phyloP scores from a whole-genome alignment of 2,113 vertebrate genomes.

The Rhipidura dahli region DNA sequence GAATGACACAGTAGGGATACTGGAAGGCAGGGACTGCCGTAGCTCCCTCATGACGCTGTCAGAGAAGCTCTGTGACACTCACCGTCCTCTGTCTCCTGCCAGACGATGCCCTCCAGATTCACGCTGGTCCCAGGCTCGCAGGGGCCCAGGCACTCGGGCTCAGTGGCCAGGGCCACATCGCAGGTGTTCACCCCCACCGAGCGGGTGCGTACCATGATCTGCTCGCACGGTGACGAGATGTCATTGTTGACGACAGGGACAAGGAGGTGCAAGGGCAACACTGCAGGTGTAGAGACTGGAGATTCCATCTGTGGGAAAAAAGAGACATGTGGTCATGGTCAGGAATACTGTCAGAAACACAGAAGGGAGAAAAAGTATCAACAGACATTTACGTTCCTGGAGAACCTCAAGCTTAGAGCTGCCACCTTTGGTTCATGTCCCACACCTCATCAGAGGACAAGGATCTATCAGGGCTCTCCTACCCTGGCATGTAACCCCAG shows the following conservation, averaged over 20 bases:
- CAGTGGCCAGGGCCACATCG: conserved; percentile 92
- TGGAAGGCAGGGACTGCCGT: background rate
- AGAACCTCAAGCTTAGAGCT: background rate
- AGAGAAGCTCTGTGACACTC: conserved; percentile 63
- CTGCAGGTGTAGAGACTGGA: conserved; percentile 90
- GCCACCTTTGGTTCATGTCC: background rate
- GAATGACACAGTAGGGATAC: background rate
- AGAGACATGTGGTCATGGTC: background rate
- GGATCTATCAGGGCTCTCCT: background rate
- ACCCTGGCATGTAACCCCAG: background rate
- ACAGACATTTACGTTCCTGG: background rate
- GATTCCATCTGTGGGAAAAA: conserved; percentile 89
- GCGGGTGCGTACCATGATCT: conserved; percentile 98
- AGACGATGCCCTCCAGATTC: conserved; percentile 98
- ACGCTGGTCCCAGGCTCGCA: conserved; percentile 98
- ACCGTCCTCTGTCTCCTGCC: conserved; percentile 99
- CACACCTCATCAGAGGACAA: background rate
- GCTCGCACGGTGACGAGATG: conserved; percentile 95
- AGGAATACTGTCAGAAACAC: background rate
- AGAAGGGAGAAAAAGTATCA: background rate
- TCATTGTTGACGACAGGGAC: conserved; percentile 87
- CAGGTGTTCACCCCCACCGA: conserved; percentile 96
- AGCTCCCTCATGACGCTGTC: background rate
- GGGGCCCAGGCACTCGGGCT: conserved; percentile 96
- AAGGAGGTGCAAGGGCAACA: conserved; percentile 91